A percentile compares a stretch with the other conserved stretches of the same genome.
phyloP scores from a whole-genome alignment of 53 echinoderm and acorn worm genomes.

The Holothuria scabra region DNA sequence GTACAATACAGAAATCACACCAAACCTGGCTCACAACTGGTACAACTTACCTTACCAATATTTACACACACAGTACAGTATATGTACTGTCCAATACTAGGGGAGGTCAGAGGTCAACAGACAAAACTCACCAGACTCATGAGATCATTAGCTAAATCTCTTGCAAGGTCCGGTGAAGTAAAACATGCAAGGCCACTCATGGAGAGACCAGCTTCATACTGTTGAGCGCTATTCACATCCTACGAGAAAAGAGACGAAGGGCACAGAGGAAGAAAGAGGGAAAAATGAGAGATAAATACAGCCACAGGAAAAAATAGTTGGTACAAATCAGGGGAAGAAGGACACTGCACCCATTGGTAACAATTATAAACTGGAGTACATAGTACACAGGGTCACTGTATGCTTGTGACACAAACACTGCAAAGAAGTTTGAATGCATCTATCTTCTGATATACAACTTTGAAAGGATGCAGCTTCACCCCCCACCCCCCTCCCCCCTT shows the following conservation, averaged over 20 bases:
- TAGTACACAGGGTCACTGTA: conserved; percentile 12
- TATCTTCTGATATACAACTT: too few relatives aligned
- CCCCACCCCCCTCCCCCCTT: too few relatives aligned
- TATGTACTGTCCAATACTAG: not conserved
- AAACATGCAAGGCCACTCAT: conserved; percentile 99
- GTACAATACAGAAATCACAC: not conserved
- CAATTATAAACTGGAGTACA: not conserved
- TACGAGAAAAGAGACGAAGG: conserved; percentile 54
- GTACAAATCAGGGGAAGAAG: not conserved
- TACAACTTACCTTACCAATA: not conserved
- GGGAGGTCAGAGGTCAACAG: conserved; percentile 2
- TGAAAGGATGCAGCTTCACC: too few relatives aligned
- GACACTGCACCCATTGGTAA: conserved; percentile 21
- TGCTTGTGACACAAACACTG: too few relatives aligned
- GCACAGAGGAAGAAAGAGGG: conserved; percentile 22
- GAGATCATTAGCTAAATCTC: conserved; percentile 99
- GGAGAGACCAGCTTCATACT: conserved; percentile 99
- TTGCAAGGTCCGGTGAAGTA: conserved; percentile 96
- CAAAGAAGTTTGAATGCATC: too few relatives aligned
- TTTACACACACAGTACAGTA: not conserved
- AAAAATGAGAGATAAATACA: not conserved
- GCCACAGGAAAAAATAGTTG: too few relatives aligned
- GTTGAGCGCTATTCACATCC: conserved; percentile 98
- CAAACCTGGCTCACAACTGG: conserved; percentile 4
- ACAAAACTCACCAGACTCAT: conserved; percentile 97